A percentile compares a stretch with the other conserved stretches of the same genome.
These are phyloP conservation scores for Microplitis deprimator DNA, from an alignment of 2,888 invertebrate genomes.

Conservation along the genomic window DNA sequence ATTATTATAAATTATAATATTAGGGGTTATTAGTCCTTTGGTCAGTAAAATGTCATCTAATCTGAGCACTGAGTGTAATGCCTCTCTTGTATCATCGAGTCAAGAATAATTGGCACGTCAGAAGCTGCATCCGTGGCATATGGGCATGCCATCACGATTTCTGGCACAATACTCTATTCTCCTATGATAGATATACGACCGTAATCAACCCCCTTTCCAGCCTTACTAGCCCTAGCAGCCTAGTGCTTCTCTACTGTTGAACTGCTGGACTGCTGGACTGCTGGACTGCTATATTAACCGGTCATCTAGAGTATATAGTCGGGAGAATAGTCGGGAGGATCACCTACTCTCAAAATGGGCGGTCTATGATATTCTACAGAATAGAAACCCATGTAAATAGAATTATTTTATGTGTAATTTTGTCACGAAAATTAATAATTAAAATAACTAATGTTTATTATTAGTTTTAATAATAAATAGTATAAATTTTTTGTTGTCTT, in stretches of 20 bases:
- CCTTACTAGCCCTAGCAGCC: conserved; percentile 11
- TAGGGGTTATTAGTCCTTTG: background rate
- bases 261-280: conserved; percentile 38
- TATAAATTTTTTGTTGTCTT: conserved; percentile 10
- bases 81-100: conserved; percentile 44
- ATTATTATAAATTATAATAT: background rate
- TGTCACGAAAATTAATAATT: too few species aligned
- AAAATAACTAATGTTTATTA: too few species aligned
- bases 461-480: background rate
- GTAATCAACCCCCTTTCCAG: conserved; percentile 55
- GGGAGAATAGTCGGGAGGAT: conserved; percentile 47
- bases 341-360: conserved; percentile 4
- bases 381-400: too few species aligned
- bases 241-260: too few species aligned
- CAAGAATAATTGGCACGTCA: conserved; percentile 59
- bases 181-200: conserved; percentile 65
- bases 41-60: conserved; percentile 14
- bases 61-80: conserved; percentile 33
- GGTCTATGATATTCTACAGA: background rate
- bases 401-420: too few species aligned
- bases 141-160: conserved; percentile 64
- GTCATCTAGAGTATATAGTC: background rate
- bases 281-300: conserved; percentile 56
- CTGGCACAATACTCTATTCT: conserved; percentile 66
- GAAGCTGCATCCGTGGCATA: conserved; percentile 49